A percentile compares a stretch with the other conserved stretches of the same genome.
These are phyloP conservation scores for Rhodeus uyekii DNA, from an alignment of 2,797 vertebrate species.

Conservation along the genomic window DNA sequence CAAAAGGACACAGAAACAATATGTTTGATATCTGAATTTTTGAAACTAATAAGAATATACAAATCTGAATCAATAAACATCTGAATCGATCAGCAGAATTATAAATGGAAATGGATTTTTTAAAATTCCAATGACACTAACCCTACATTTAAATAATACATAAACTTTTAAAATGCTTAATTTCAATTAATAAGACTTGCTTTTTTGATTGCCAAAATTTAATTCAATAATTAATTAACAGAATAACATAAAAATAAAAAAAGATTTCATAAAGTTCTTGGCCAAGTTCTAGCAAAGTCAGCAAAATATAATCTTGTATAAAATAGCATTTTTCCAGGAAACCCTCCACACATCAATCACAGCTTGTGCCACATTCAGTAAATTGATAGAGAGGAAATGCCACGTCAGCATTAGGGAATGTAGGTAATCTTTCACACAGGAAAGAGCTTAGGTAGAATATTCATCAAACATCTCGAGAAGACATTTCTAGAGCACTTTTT, in stretches of 20 bases:
- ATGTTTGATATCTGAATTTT: too few species aligned
- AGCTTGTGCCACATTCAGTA: constrained; percentile 4
- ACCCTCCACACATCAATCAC: background rate
- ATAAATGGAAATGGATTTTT: rapidly evolving
- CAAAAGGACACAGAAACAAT: too few species aligned
- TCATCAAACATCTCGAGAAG: constrained; percentile 3
- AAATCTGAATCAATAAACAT: background rate
- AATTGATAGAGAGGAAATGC: background rate
- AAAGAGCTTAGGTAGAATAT: background rate
- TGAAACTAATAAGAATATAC: too few species aligned
- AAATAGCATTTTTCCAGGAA: constrained; percentile 2
- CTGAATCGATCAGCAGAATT: background rate
- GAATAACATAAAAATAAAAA: background rate
- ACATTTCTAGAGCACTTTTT: background rate
- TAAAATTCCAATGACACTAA: background rate
- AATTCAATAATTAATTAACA: background rate
- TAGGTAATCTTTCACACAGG: background rate
- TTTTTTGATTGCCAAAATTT: background rate
- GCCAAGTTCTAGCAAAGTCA: background rate
- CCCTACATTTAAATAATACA: background rate
- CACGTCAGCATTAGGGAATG: background rate
- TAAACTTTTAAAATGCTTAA: background rate
- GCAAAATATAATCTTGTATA: background rate
- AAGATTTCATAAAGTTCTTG: background rate
- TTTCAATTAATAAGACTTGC: background rate